Percentiles rank a stretch among this genome's conserved stretches.
Conservation (phyloP, 2,797 vertebrate species). For the Manis pentadactyla region DNA sequence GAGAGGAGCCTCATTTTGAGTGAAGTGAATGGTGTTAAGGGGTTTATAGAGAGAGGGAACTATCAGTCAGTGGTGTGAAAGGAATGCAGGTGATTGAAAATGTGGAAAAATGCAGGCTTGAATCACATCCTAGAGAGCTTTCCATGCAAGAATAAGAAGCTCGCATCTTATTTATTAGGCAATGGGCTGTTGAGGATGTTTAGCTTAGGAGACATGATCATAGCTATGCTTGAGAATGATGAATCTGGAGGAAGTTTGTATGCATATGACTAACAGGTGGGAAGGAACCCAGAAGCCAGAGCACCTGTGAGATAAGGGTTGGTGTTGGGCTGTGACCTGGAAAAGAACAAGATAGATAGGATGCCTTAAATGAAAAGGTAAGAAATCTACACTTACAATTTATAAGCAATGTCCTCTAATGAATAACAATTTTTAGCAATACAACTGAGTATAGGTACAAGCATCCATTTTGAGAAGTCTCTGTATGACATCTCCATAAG, state of each 20-base stretch:
- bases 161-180: neutral
- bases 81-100: neutral
- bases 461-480: neutral
- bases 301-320: neutral
- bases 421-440: neutral
- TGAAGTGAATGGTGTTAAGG: neutral
- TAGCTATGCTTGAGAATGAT: neutral
- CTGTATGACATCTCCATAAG: neutral
- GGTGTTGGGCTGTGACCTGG: neutral
- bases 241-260: neutral
- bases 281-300: neutral
- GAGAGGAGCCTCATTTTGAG: neutral
- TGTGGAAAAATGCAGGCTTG: neutral
- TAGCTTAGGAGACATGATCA: neutral
- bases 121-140: neutral
- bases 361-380: neutral
- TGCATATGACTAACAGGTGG: neutral
- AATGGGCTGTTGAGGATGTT: neutral
- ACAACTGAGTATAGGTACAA: neutral
- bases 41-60: neutral
- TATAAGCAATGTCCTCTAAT: neutral
- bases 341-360: neutral
- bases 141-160: neutral
- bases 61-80: neutral
- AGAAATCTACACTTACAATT: neutral